A percentile compares a stretch with the other conserved stretches of the same genome.
Evolutionary conservation across 2,113 vertebrate genomes (phyloP).

Genomic region (Xenotilapia caudafasciata): DNA sequence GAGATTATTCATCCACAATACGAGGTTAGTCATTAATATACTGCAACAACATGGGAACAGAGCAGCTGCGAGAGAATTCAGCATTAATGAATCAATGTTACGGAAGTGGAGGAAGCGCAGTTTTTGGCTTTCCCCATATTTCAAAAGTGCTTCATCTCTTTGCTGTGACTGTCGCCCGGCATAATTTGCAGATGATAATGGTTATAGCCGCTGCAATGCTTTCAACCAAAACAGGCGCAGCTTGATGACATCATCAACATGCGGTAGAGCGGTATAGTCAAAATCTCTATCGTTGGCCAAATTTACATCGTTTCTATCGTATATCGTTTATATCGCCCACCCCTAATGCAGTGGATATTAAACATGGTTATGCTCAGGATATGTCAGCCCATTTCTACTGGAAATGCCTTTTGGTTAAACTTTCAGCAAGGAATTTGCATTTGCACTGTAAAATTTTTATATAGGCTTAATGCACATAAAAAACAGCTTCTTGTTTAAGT

Average conservation of each 20-base stretch:
- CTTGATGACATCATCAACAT: not conserved
- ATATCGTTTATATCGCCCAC: not conserved
- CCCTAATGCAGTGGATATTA: rapidly evolving
- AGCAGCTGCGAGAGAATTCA: too few relatives aligned
- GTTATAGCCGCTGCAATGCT: rapidly evolving
- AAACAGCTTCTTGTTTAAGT: rapidly evolving
- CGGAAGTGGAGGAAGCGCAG: too few relatives aligned
- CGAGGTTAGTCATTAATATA: rapidly evolving
- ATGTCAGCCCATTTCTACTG: not conserved
- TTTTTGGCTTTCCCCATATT: too few relatives aligned
- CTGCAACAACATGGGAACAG: rapidly evolving
- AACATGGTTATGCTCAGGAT: not conserved
- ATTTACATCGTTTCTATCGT: not conserved
- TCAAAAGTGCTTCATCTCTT: too few relatives aligned
- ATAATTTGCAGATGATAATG: not conserved
- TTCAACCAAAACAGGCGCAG: rapidly evolving
- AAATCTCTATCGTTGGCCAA: not conserved
- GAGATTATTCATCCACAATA: rapidly evolving
- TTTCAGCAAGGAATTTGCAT: not conserved
- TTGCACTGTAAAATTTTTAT: not conserved
- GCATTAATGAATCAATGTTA: too few relatives aligned
- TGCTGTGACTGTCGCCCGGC: rapidly evolving
- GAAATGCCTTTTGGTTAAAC: not conserved
- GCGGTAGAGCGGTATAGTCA: not conserved
- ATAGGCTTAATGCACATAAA: not conserved